These are phyloP conservation scores for Hephaestus fuliginosus DNA, from an alignment of 2,797 vertebrate genomes.

Conservation along the genomic window DNA sequence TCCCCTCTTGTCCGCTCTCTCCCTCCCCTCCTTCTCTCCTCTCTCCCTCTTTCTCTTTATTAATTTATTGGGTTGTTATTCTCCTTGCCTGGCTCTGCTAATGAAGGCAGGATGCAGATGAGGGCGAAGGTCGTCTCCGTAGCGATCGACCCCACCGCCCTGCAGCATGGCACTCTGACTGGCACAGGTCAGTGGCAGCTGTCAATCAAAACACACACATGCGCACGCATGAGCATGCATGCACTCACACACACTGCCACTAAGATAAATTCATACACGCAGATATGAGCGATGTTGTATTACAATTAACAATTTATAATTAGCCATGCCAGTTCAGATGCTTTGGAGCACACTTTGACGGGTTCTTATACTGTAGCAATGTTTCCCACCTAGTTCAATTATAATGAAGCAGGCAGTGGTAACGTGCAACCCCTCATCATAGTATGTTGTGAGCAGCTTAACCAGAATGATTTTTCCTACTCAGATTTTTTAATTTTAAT, in stretches of 20 bases:
- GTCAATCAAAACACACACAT: conserved; percentile 84
- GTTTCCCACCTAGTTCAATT: conserved; percentile 7
- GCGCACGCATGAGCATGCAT: conserved; percentile 32
- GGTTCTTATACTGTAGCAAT: neutral
- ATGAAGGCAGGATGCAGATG: conserved; percentile 90
- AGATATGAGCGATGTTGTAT: conserved; percentile 36
- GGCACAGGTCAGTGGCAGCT: conserved; percentile 87
- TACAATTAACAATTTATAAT: conserved; percentile 48
- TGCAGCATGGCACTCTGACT: conserved; percentile 85
- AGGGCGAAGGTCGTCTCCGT: conserved; percentile 87
- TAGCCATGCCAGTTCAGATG: conserved; percentile 23
- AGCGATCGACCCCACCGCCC: conserved; percentile 86
- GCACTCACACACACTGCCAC: conserved; percentile 33
- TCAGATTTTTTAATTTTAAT: neutral
- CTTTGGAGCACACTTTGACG: conserved; percentile 11
- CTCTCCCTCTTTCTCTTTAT: conserved; percentile 82
- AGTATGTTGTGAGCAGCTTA: conserved; percentile 11
- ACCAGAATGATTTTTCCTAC: neutral
- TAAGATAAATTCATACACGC: conserved; percentile 50
- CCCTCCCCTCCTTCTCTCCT: conserved; percentile 39
- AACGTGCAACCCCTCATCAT: conserved; percentile 6
- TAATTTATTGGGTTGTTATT: conserved; percentile 90
- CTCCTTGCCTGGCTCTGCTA: conserved; percentile 85
- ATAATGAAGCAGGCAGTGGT: conserved; percentile 18
- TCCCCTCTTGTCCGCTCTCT: conserved; percentile 60